A percentile compares a stretch with the other conserved stretches of the same genome.
These are phyloP conservation scores for Trichonephila clavipes DNA, from an alignment of 1,140 invertebrate genomes.

Conservation along the genomic window DNA sequence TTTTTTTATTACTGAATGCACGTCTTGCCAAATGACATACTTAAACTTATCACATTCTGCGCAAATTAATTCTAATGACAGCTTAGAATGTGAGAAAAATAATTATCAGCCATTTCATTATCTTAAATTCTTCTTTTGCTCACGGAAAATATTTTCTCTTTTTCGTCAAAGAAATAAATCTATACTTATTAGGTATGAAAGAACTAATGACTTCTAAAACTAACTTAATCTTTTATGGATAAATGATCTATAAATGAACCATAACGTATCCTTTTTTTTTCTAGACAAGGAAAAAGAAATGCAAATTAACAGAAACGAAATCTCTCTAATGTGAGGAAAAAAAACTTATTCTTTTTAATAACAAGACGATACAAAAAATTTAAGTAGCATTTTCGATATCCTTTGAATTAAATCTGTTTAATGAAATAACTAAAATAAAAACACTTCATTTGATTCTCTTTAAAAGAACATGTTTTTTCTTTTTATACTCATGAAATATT, in stretches of 20 bases:
- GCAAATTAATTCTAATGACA: no score
- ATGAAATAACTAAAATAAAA: constrained; percentile 17
- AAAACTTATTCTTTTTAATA: not conserved
- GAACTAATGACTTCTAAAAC: not conserved
- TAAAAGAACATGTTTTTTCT: not conserved
- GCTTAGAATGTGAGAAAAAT: not conserved
- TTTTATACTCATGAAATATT: not conserved
- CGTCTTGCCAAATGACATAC: not conserved
- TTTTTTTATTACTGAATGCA: not conserved
- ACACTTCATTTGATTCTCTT: not conserved
- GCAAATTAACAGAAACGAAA: not conserved
- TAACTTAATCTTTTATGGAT: not conserved
- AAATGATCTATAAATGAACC: not conserved
- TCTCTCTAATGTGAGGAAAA: not conserved
- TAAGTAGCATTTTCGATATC: not conserved
- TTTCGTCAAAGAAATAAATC: not conserved
- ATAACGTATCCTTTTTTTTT: not conserved
- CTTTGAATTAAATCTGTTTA: constrained; percentile 7
- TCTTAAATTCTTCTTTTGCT: not conserved
- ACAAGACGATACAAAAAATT: no score
- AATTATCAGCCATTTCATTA: not conserved
- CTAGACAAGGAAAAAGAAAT: not conserved
- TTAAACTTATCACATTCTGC: not conserved
- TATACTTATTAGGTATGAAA: not conserved
- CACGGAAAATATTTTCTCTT: not conserved